Evolutionary conservation across 2,113 vertebrate genomes (phyloP).

Genomic region (Dryoscopus gambensis): DNA sequence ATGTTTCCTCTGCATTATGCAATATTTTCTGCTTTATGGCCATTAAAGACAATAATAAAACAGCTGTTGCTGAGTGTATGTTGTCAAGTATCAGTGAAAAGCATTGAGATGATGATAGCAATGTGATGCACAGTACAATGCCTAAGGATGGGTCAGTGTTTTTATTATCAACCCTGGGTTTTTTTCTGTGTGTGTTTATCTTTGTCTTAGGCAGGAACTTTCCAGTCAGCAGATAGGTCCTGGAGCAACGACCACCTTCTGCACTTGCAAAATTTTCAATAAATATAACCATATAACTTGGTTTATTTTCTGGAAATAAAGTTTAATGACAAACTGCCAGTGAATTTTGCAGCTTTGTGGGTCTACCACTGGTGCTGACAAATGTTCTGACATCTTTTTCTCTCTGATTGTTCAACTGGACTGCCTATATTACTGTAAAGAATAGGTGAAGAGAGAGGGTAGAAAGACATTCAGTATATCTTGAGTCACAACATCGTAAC

Average conservation of each 20-base stretch:
- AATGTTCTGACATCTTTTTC: background rate
- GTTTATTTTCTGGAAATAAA: background rate
- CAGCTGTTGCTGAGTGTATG: conserved; percentile 44
- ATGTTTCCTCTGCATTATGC: conserved; percentile 52
- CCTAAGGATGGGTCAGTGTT: background rate
- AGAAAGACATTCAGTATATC: background rate
- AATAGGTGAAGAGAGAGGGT: background rate
- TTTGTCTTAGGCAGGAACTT: conserved; percentile 23
- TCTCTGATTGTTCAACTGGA: background rate
- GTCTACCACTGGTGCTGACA: background rate
- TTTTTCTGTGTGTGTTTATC: background rate
- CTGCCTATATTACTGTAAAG: background rate
- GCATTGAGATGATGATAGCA: background rate
- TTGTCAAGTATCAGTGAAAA: conserved; percentile 48
- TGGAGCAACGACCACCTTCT: background rate
- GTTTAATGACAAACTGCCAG: background rate
- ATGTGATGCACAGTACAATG: background rate
- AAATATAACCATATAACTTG: background rate
- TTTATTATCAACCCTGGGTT: background rate
- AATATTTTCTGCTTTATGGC: conserved; percentile 63
- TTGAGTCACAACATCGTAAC: background rate
- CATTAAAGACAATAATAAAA: conserved; percentile 66
- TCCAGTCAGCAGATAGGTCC: background rate
- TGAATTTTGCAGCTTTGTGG: background rate
- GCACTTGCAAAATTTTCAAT: background rate